Evolutionary conservation across 1,140 invertebrate genomes (phyloP).

Genomic region (Alviniconcha marisindica): DNA sequence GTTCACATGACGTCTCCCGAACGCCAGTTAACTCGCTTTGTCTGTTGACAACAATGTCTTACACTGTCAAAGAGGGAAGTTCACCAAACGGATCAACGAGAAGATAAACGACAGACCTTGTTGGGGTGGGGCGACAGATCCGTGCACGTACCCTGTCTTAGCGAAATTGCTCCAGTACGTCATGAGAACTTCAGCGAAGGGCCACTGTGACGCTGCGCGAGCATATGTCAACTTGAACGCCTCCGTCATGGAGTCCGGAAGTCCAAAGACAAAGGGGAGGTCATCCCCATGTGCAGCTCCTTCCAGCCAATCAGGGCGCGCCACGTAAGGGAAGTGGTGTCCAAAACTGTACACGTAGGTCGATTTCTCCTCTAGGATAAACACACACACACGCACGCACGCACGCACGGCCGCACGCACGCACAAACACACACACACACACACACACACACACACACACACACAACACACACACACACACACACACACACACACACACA

Average conservation of each 20-base stretch:
- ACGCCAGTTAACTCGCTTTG: no score
- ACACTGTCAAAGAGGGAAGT: background rate
- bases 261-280: background rate
- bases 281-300: slow-evolving; percentile 11
- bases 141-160: slow-evolving; percentile 26
- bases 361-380: no score
- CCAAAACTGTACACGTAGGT: background rate
- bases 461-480: no score
- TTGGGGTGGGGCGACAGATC: no score
- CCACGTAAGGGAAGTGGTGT: background rate
- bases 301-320: background rate
- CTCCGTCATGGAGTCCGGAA: background rate
- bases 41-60: background rate
- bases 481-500: no score
- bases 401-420: no score
- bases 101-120: no score
- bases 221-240: background rate
- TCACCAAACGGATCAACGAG: background rate
- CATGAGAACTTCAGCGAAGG: slow-evolving; percentile 2
- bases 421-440: no score
- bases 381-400: no score
- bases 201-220: background rate
- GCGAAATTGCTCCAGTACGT: slow-evolving; percentile 24
- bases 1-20: no score
- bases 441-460: no score